Percentiles rank a stretch among this genome's conserved stretches.
These are phyloP conservation scores for Ostrea edulis DNA, from an alignment of 1,140 invertebrate genomes.

Conservation along the genomic window DNA sequence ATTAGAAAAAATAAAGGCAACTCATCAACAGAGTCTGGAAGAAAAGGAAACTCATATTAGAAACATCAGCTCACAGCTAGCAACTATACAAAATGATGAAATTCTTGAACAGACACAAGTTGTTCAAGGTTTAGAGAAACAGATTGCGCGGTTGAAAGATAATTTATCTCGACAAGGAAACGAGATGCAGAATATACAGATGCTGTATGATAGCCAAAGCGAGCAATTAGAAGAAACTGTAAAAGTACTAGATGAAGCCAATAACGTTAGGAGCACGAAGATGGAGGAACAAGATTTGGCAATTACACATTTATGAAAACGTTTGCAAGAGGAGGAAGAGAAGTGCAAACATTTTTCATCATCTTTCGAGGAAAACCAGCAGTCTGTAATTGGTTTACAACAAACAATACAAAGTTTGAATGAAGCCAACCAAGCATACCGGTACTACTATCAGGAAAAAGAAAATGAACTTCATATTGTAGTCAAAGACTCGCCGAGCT, in stretches of 20 bases:
- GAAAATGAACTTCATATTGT: constrained; percentile 13
- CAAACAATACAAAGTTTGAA: constrained; percentile 9
- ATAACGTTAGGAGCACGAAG: constrained; percentile 11
- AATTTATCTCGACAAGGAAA: constrained; percentile 57
- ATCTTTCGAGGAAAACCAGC: background rate
- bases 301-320: constrained; percentile 41
- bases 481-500: background rate
- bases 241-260: constrained; percentile 51
- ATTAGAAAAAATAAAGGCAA: constrained; percentile 25
- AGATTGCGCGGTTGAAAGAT: constrained; percentile 58
- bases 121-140: constrained; percentile 54
- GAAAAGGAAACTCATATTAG: constrained; percentile 13
- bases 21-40: constrained; percentile 23
- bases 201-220: constrained; percentile 57
- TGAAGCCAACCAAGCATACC: constrained; percentile 1
- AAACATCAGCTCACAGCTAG: background rate
- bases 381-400: background rate
- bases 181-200: constrained; percentile 58
- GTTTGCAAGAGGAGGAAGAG: constrained; percentile 34
- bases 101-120: constrained; percentile 29
- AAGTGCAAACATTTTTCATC: constrained; percentile 32
- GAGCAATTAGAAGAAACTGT: constrained; percentile 57
- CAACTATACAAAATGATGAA: background rate
- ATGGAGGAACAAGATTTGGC: constrained; percentile 51
- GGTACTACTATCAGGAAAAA: constrained; percentile 20